Conservation (phyloP, 2,888 invertebrate species). For the Sinopyrophorus schimmeli region DNA sequence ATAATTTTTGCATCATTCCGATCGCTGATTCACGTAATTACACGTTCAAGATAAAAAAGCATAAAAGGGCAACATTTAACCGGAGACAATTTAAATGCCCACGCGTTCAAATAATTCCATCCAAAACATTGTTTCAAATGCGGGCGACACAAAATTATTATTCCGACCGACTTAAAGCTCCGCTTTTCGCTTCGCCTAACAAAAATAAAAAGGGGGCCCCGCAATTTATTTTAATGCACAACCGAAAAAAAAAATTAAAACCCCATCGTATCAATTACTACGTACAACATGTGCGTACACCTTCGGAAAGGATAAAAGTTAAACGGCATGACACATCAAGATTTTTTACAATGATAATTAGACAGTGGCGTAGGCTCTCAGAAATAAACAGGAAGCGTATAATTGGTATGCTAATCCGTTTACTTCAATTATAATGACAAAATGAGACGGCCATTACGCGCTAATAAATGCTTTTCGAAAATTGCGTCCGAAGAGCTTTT, state of each 20-base stretch:
- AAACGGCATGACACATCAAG: constrained; percentile 28
- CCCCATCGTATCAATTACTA: constrained; percentile 30
- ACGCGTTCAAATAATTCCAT: too few species aligned
- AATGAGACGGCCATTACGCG: too few species aligned
- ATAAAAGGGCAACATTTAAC: constrained; percentile 10
- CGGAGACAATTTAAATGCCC: constrained; percentile 27
- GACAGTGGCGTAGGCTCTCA: constrained; percentile 19
- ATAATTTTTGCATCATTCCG: constrained; percentile 5
- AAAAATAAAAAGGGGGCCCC: constrained; percentile 29
- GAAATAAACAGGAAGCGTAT: not conserved
- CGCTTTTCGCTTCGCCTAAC: constrained; percentile 25
- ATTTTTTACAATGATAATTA: constrained; percentile 27
- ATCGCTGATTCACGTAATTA: constrained; percentile 16
- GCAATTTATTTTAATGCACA: constrained; percentile 26
- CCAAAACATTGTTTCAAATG: constrained; percentile 18
- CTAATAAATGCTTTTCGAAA: too few species aligned
- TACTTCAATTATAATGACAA: too few species aligned
- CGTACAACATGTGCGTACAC: constrained; percentile 27
- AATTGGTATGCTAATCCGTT: not conserved
- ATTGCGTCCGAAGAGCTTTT: too few species aligned
- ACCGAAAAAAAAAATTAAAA: constrained; percentile 21
- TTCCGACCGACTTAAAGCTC: constrained; percentile 29
- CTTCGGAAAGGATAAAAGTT: constrained; percentile 26
- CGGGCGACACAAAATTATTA: constrained; percentile 33
- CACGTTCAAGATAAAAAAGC: constrained; percentile 5